Percentiles rank a stretch among this genome's conserved stretches.
Conservation (phyloP, 2,888 invertebrate species). For the Caradrina clavipalpis region DNA sequence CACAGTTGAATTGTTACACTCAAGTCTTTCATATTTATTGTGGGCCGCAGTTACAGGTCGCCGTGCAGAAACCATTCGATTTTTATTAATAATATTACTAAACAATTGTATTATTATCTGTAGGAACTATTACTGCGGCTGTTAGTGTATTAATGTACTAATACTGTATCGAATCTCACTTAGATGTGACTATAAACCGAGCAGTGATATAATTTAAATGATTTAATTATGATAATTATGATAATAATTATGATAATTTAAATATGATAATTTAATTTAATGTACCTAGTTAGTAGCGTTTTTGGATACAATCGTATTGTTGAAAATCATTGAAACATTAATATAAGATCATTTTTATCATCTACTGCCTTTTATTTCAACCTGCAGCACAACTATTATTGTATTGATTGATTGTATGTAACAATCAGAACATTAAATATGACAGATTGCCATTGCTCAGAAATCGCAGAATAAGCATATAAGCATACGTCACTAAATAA, state of each 20-base stretch:
- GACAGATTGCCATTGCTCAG: background rate
- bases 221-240: background rate
- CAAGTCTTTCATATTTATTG: slow-evolving; percentile 71
- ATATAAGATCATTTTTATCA: slow-evolving; percentile 82
- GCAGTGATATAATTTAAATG: slow-evolving; percentile 81
- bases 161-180: slow-evolving; percentile 74
- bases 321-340: slow-evolving; percentile 83
- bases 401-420: background rate
- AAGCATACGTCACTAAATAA: background rate
- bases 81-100: slow-evolving; percentile 58
- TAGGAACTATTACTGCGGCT: slow-evolving; percentile 64
- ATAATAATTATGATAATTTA: background rate
- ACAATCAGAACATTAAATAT: background rate
- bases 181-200: slow-evolving; percentile 71
- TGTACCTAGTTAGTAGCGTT: slow-evolving; percentile 78
- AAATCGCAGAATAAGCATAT: background rate
- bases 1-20: slow-evolving; percentile 60
- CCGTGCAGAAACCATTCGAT: slow-evolving; percentile 50
- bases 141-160: slow-evolving; percentile 65
- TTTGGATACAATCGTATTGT: slow-evolving; percentile 86
- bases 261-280: slow-evolving; percentile 64
- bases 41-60: slow-evolving; percentile 61
- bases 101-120: slow-evolving; percentile 63
- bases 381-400: background rate
- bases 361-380: slow-evolving; percentile 61